Base-by-base conservation (phyloP, 2,888 invertebrate genomes). In the Ectemnius continuus region DNA sequence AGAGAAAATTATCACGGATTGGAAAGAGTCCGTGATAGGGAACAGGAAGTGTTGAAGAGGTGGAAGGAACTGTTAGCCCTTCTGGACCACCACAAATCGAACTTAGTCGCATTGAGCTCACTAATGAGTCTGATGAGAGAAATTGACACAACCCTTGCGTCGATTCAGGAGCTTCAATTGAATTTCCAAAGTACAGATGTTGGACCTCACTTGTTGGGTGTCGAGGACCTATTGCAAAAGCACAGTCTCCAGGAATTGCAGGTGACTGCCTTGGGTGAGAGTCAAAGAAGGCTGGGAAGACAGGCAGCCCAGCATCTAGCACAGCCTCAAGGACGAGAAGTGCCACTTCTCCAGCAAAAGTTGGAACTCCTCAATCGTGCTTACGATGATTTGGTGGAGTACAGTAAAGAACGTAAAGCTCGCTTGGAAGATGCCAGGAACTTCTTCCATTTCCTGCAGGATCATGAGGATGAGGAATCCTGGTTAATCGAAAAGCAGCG, bases 391-490 rank as follows among this genome's bases (percentile, higher is more conserved):
- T 88, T 96, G 72, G 92, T 94, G 14, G 94, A 95, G 60, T 93
- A 95, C 48, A 95, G 95, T 57, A 94, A 95, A 67, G 94, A 95
- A 83, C 94, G 98, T 6, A 95, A 97, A 78, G 95, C 94, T 0
- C 93, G 96, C 14, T 92, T 99, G 14, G 98, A 99, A 90, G 98
- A 98, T 86, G 97, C 98, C 0, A 93, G 98, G 73, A 96, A 97
- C 88, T 96, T 98, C 86, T 98, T 96, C 92, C 98, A 98, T 91
- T 98, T 99, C 91, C 92, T 98, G 71, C 98, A 98, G 91, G 99
- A 99, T 89, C 96, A 98, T 85, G 99, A 99, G 85, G 99, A 99
- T 86, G 99, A 99, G 91, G 98, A 99, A 92, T 95, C 97, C 0
- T 99, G 99, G 99, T 93, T 99, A 67, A 94, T 96, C 0, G 99